These are phyloP conservation scores for Thalpophila matura DNA, from an alignment of 2,888 invertebrate species.

Conservation along the genomic window DNA sequence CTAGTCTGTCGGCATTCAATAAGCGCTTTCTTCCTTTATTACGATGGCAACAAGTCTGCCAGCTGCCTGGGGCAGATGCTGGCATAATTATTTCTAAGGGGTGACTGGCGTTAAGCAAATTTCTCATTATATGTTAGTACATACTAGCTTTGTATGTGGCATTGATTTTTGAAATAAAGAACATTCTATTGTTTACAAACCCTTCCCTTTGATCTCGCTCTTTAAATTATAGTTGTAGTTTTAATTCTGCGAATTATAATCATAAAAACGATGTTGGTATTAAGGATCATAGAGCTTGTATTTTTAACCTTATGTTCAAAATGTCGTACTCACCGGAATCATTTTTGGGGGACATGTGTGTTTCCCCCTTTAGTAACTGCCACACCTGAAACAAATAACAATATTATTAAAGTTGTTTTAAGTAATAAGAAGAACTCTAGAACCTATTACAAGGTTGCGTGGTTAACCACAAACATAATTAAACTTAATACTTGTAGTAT, in stretches of 20 bases:
- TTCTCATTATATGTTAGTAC: slow-evolving; percentile 56
- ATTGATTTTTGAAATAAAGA: slow-evolving; percentile 10
- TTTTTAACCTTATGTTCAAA: too few species aligned
- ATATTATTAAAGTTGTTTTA: not conserved
- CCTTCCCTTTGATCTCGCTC: too few species aligned
- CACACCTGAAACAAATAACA: slow-evolving; percentile 78
- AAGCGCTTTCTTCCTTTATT: slow-evolving; percentile 78
- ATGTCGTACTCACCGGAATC: slow-evolving; percentile 85
- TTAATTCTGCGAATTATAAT: not conserved
- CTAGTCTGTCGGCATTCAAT: slow-evolving; percentile 69
- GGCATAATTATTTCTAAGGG: slow-evolving; percentile 73
- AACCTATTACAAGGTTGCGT: slow-evolving; percentile 39
- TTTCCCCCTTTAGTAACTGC: slow-evolving; percentile 67
- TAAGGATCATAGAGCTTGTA: too few species aligned
- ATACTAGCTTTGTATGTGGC: slow-evolving; percentile 31
- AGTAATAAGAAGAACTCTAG: slow-evolving; percentile 17
- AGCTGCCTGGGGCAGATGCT: slow-evolving; percentile 79
- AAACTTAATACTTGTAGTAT: slow-evolving; percentile 11
- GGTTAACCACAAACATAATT: slow-evolving; percentile 40
- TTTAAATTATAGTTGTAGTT: not conserved
- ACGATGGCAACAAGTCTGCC: slow-evolving; percentile 74
- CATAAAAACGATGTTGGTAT: too few species aligned
- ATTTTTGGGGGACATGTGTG: slow-evolving; percentile 88
- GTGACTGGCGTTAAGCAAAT: slow-evolving; percentile 64
- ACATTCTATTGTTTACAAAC: slow-evolving; percentile 11